Conservation (phyloP, 2,113 vertebrate genomes). For the Mus musculus region DNA sequence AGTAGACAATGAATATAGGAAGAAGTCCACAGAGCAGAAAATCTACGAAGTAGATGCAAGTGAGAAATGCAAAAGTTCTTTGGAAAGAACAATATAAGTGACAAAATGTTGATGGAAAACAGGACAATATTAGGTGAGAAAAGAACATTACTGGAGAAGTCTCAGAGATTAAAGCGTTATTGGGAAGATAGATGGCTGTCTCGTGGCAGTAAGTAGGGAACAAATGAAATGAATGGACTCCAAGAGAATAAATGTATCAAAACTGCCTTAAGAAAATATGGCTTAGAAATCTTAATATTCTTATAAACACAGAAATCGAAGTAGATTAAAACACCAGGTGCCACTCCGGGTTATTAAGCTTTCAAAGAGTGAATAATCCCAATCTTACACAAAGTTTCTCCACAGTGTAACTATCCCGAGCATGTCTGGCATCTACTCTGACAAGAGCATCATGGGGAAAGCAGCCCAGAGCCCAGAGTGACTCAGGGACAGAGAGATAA, state of each 20-base stretch:
- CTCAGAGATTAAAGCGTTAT: neutral
- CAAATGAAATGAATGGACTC: slow-evolving; percentile 28
- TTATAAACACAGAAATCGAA: neutral
- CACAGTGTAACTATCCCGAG: neutral
- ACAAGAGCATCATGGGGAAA: neutral
- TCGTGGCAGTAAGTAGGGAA: neutral
- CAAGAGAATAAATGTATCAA: neutral
- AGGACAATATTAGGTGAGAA: neutral
- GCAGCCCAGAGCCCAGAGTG: neutral
- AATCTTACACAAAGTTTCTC: neutral
- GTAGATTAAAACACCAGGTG: neutral
- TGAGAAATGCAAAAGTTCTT: neutral
- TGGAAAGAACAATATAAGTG: neutral
- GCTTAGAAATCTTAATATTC: neutral
- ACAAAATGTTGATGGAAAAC: slow-evolving; percentile 1
- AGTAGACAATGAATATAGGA: neutral
- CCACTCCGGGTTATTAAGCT: neutral
- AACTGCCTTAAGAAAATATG: slow-evolving; percentile 3
- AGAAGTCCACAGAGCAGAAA: neutral
- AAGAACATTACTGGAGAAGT: neutral
- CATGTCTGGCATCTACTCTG: neutral
- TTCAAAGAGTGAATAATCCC: slow-evolving; percentile 19
- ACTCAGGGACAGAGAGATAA: neutral
- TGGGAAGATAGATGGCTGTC: neutral
- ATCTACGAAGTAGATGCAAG: neutral